phyloP scores from a whole-genome alignment of 2,888 invertebrate species.

The Pandemis cinnamomeana region DNA sequence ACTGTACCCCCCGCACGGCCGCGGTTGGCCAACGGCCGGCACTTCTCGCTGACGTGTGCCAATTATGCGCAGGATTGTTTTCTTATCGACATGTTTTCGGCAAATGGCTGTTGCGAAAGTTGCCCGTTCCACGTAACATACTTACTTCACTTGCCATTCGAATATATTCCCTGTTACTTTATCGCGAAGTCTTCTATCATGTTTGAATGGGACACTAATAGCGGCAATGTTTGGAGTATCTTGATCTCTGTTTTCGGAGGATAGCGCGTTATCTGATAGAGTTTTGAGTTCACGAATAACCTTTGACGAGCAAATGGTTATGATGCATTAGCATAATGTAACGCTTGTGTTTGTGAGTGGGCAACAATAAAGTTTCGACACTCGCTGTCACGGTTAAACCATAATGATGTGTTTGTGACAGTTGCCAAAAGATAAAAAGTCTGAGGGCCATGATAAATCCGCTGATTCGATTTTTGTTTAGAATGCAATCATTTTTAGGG shows the following conservation, averaged over 20 bases:
- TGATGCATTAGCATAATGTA: constrained; percentile 36
- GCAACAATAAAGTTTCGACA: constrained; percentile 22
- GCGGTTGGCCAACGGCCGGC: constrained; percentile 13
- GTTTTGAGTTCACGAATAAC: constrained; percentile 24
- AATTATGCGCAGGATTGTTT: constrained; percentile 36
- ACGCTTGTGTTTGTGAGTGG: constrained; percentile 12
- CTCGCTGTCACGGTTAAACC: not conserved
- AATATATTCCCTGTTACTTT: not conserved
- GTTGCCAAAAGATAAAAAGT: not conserved
- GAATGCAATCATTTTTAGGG: no score
- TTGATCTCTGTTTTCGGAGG: constrained; percentile 38
- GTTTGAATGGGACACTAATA: constrained; percentile 6
- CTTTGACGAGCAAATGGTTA: constrained; percentile 29
- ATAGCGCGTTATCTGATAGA: constrained; percentile 33
- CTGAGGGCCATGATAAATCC: not conserved
- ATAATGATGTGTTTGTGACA: constrained; percentile 1
- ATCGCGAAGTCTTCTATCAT: not conserved
- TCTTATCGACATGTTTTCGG: constrained; percentile 39
- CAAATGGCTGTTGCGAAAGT: constrained; percentile 35
- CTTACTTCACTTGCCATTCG: not conserved
- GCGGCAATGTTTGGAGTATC: constrained; percentile 20
- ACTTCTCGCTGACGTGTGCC: constrained; percentile 33
- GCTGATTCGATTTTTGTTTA: no score
- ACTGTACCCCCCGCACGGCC: constrained; percentile 7
- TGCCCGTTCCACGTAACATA: not conserved